Conservation (phyloP, 2,888 invertebrate species). For the Hylaea fasciaria region DNA sequence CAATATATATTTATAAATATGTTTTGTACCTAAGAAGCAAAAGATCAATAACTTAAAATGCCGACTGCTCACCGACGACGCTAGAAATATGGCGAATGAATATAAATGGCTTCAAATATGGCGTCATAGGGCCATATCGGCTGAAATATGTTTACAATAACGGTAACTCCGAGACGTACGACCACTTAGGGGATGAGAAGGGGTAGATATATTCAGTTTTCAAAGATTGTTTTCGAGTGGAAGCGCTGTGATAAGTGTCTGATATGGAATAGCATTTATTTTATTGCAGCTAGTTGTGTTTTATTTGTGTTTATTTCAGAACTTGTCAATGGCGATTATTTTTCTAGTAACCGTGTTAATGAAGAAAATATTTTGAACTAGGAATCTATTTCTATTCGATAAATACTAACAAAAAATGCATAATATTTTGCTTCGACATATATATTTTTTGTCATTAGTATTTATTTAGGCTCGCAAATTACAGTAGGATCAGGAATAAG, state of each 20-base stretch:
- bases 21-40: slow-evolving; percentile 40
- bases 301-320: background rate
- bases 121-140: slow-evolving; percentile 50
- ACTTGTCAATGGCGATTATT: too few species aligned
- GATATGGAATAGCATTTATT: background rate
- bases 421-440: too few species aligned
- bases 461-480: too few species aligned
- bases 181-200: slow-evolving; percentile 43
- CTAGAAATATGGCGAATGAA: slow-evolving; percentile 60
- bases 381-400: too few species aligned
- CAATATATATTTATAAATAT: too few species aligned
- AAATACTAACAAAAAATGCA: too few species aligned
- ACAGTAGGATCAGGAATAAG: too few species aligned
- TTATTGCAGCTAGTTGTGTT: background rate
- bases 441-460: too few species aligned
- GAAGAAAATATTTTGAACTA: too few species aligned
- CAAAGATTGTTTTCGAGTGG: slow-evolving; percentile 27
- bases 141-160: slow-evolving; percentile 58
- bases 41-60: slow-evolving; percentile 44
- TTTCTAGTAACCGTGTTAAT: too few species aligned
- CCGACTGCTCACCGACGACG: slow-evolving; percentile 28
- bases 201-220: slow-evolving; percentile 27
- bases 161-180: slow-evolving; percentile 44
- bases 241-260: slow-evolving; percentile 6
- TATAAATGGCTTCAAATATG: slow-evolving; percentile 65